A percentile compares a stretch with the other conserved stretches of the same genome.
Evolutionary conservation across 2,797 vertebrate species (phyloP).

Genomic region (Hypotaenidia philippensis): DNA sequence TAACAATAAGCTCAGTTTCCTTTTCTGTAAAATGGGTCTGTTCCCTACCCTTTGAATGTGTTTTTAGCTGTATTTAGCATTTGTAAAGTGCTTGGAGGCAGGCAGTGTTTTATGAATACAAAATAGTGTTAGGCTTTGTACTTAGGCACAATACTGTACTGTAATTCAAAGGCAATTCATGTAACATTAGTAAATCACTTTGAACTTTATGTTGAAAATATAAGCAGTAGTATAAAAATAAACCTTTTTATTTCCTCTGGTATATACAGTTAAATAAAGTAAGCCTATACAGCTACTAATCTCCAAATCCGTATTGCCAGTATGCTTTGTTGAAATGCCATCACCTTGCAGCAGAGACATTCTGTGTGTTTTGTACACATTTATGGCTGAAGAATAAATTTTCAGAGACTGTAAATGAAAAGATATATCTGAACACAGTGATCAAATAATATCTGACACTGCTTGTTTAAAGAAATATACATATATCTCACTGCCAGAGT

Average conservation of each 20-base stretch:
- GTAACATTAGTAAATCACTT: slow-evolving; percentile 71
- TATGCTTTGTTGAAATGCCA: slow-evolving; percentile 71
- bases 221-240: slow-evolving; percentile 69
- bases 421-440: slow-evolving; percentile 41
- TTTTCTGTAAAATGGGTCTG: slow-evolving; percentile 53
- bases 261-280: slow-evolving; percentile 73
- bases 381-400: slow-evolving; percentile 72
- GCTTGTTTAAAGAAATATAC: slow-evolving; percentile 70
- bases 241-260: slow-evolving; percentile 73
- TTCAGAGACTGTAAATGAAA: slow-evolving; percentile 69
- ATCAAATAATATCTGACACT: slow-evolving; percentile 66
- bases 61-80: slow-evolving; percentile 62
- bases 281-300: slow-evolving; percentile 59
- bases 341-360: slow-evolving; percentile 49
- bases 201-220: slow-evolving; percentile 71
- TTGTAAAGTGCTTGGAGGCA: slow-evolving; percentile 53
- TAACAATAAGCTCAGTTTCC: slow-evolving; percentile 13
- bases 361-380: slow-evolving; percentile 49
- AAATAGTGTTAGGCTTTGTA: slow-evolving; percentile 46
- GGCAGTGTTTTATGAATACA: slow-evolving; percentile 46
- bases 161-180: slow-evolving; percentile 70
- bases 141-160: slow-evolving; percentile 14
- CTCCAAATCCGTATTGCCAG: slow-evolving; percentile 57
- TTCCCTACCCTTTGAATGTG: slow-evolving; percentile 1
- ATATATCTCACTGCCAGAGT: slow-evolving; percentile 45